These are phyloP conservation scores for Hypotaenidia philippensis DNA, from an alignment of 2,797 vertebrate genomes.

Conservation along the genomic window DNA sequence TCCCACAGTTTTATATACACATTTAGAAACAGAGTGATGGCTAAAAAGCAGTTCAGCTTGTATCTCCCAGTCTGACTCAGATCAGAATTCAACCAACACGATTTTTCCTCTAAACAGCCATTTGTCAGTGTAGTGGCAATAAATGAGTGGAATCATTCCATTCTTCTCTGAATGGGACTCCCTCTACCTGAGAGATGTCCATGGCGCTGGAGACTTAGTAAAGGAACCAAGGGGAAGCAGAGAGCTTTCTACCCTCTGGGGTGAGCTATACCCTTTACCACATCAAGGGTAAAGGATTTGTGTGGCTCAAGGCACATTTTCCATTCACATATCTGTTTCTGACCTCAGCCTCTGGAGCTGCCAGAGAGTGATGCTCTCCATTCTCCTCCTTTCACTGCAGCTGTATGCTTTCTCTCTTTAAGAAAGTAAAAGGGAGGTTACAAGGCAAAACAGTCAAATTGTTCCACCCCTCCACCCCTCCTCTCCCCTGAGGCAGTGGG, in stretches of 20 bases:
- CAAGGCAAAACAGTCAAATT: neutral
- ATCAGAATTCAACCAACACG: neutral
- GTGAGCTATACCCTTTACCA: neutral
- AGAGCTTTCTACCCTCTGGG: neutral
- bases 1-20: neutral
- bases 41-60: neutral
- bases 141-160: neutral
- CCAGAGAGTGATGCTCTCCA: neutral
- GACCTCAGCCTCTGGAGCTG: neutral
- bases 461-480: neutral
- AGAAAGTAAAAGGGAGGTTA: neutral
- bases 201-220: fast-evolving
- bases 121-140: neutral
- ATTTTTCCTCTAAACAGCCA: neutral
- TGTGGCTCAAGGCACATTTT: neutral
- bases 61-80: neutral
- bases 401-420: neutral
- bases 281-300: neutral
- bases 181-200: neutral
- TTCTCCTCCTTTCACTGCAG: neutral
- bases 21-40: neutral
- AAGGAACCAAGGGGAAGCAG: neutral
- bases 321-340: neutral
- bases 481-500: neutral
- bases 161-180: neutral